Evolutionary conservation across 2,113 vertebrate species (phyloP).

Genomic region (Macheiramphus alcinus): DNA sequence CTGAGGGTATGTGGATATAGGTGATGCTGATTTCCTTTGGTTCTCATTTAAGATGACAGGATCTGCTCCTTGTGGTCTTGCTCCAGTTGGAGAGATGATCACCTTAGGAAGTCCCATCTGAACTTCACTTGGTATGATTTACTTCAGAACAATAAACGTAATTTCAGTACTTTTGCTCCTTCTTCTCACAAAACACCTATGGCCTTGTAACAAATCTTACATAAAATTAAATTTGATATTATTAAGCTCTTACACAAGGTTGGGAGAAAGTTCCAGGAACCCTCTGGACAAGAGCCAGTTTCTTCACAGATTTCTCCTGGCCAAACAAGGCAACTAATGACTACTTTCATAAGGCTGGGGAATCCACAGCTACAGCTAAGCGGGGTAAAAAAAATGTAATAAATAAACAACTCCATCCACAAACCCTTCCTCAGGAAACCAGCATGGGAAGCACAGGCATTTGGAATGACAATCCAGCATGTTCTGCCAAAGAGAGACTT

Average conservation of each 20-base stretch:
- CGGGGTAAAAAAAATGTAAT: not conserved
- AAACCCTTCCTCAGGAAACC: constrained; percentile 60
- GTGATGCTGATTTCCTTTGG: not conserved
- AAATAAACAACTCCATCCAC: constrained; percentile 3
- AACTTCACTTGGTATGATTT: not conserved
- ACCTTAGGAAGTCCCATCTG: not conserved
- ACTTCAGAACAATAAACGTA: not conserved
- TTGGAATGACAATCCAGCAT: constrained; percentile 45
- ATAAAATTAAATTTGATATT: constrained; percentile 14
- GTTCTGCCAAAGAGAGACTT: constrained; percentile 32
- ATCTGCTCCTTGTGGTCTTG: not conserved
- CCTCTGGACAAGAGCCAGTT: not conserved
- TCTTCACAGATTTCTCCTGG: constrained; percentile 1
- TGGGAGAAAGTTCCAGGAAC: constrained; percentile 39
- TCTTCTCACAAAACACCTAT: not conserved
- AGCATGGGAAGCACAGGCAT: constrained; percentile 42
- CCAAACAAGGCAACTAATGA: constrained; percentile 13
- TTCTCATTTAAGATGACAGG: not conserved
- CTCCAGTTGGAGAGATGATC: not conserved
- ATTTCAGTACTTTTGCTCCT: not conserved
- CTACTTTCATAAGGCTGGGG: constrained; percentile 5
- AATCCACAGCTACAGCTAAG: constrained; percentile 44
- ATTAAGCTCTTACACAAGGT: constrained; percentile 5
- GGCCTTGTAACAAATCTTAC: not conserved
- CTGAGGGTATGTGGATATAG: not conserved